Percentiles rank a stretch among this genome's conserved stretches.
Conservation (phyloP, 2,888 invertebrate species). For the Caenorhabditis sulstoni region DNA sequence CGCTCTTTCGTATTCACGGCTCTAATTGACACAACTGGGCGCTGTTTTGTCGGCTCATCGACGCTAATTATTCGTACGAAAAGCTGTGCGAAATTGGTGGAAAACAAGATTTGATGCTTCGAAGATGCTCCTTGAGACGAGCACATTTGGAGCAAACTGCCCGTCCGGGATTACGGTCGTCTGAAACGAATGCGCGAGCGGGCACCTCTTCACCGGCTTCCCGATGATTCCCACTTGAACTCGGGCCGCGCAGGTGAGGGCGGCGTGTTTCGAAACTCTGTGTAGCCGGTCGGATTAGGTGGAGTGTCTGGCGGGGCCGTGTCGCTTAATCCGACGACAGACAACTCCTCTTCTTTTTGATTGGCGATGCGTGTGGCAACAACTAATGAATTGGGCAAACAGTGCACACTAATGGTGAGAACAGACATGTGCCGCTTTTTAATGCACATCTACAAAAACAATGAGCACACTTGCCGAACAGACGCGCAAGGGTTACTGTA, state of each 20-base stretch:
- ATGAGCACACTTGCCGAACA: background rate
- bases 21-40: constrained; percentile 37
- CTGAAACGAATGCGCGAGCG: constrained; percentile 23
- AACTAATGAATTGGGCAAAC: constrained; percentile 56
- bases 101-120: constrained; percentile 45
- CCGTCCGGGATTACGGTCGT: too few relatives aligned
- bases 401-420: constrained; percentile 52
- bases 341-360: constrained; percentile 41
- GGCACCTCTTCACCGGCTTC: constrained; percentile 12
- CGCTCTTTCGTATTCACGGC: constrained; percentile 25
- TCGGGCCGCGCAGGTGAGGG: constrained; percentile 33
- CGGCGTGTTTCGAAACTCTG: constrained; percentile 41
- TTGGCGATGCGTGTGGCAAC: constrained; percentile 36
- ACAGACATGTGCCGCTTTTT: constrained; percentile 36
- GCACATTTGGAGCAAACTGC: too few relatives aligned
- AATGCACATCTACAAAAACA: constrained; percentile 40
- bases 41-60: constrained; percentile 53
- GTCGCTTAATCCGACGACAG: constrained; percentile 40
- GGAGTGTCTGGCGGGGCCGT: constrained; percentile 33
- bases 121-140: constrained; percentile 27
- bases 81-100: constrained; percentile 33
- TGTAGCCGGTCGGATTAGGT: constrained; percentile 35
- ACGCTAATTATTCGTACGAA: constrained; percentile 51
- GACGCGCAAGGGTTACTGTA: background rate
- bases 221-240: constrained; percentile 49